Evolutionary conservation across 2,113 vertebrate genomes (phyloP), one percentile per base, ranked within the genome.

Genomic region (Thymallus thymallus): DNA sequence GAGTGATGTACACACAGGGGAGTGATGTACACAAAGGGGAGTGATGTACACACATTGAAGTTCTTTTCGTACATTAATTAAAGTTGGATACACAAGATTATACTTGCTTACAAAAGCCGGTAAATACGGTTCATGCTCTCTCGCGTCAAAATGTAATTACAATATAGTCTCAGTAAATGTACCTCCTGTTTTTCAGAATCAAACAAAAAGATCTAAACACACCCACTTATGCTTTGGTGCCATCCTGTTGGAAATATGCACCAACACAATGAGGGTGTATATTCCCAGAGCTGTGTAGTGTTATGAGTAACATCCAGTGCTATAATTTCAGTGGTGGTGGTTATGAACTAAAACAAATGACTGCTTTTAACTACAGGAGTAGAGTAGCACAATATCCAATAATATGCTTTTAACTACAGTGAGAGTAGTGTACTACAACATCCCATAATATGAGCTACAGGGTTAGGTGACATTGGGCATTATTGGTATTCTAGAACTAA

Each of bases 1-100:
- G n/a, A n/a, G n/a, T n/a, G n/a, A n/a, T n/a, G n/a, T n/a, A n/a
- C n/a, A 69, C 29, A 74, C 45, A 86, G 35, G 73, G 68, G 72
- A 80, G 69, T 80, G 87, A 81, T n/a, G n/a, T n/a, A n/a, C n/a
- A n/a, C n/a, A n/a, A n/a, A n/a, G n/a, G n/a, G n/a, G n/a, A n/a
- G n/a, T n/a, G n/a, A n/a, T n/a, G n/a, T n/a, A 87, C 84, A 85
- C 76, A 79, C 22, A 41, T 24, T 30, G 56, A 69, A 48, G 64
- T 88, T 91, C 91, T 87, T 91, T 92, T 89, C 86, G 87, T 87
- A 86, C 83, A 88, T 80, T 82, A 83, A 77, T 84, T 81, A 58
- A 75, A 84, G 84, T 90, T 74, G 82, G 68, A 87, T 74, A 87
- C 79, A 87, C 76, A 76, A 75, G 71, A 80, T 58, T 75, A 87